A percentile compares a stretch with the other conserved stretches of the same genome.
Evolutionary conservation across 2,888 invertebrate species (phyloP).

Genomic region (Platypus cylindrus): DNA sequence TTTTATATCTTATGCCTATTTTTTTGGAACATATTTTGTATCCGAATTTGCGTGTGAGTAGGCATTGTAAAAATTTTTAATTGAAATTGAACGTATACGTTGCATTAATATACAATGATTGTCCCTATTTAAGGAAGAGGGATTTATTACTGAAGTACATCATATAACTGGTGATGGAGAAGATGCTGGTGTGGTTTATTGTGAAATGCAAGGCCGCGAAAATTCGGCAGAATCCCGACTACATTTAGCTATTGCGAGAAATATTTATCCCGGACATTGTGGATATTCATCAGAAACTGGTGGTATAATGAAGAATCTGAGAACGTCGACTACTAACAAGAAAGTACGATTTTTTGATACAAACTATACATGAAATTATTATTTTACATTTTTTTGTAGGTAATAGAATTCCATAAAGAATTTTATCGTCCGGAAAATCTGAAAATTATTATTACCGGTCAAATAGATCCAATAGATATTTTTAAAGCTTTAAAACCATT

Average conservation of each 20-base stretch:
- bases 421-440: slow-evolving; percentile 86
- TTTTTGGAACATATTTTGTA: slow-evolving; percentile 83
- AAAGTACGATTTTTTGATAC: slow-evolving; percentile 46
- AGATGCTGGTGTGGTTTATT: slow-evolving; percentile 90
- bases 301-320: slow-evolving; percentile 71
- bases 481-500: slow-evolving; percentile 58
- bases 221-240: slow-evolving; percentile 65
- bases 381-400: slow-evolving; percentile 37
- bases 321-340: slow-evolving; percentile 64
- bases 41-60: slow-evolving; percentile 58
- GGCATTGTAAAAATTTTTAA: background rate
- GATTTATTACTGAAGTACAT: slow-evolving; percentile 81
- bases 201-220: slow-evolving; percentile 84
- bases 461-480: slow-evolving; percentile 61
- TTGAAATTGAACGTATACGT: background rate
- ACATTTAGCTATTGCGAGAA: slow-evolving; percentile 49
- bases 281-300: slow-evolving; percentile 81
- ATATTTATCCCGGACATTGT: slow-evolving; percentile 67
- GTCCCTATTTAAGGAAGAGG: slow-evolving; percentile 48
- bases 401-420: slow-evolving; percentile 65
- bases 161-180: slow-evolving; percentile 80
- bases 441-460: slow-evolving; percentile 70
- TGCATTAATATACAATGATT: background rate
- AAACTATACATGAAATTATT: slow-evolving; percentile 1
- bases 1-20: slow-evolving; percentile 76